Conservation (phyloP, 2,113 vertebrate genomes). For the Electrona antarctica region DNA sequence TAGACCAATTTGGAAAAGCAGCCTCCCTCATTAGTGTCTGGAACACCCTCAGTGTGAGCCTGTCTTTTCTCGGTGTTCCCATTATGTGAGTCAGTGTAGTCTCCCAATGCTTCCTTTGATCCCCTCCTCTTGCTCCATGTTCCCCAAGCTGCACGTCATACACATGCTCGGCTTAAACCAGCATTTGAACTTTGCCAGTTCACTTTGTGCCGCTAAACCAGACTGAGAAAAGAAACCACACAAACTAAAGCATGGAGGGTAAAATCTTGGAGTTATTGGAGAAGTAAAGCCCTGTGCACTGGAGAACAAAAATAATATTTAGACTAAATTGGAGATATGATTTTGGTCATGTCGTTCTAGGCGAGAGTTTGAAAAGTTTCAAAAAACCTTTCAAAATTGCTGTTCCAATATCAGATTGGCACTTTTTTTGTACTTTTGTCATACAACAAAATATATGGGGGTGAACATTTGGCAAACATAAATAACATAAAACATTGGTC, state of each 20-base stretch:
- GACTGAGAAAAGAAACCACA: conserved; percentile 11
- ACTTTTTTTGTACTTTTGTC: too few species aligned
- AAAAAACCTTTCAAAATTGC: too few species aligned
- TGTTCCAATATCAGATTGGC: too few species aligned
- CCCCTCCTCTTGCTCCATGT: conserved; percentile 9
- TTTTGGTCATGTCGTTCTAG: too few species aligned
- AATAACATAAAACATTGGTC: too few species aligned
- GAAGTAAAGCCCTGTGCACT: too few species aligned
- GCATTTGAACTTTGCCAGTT: conserved; percentile 41
- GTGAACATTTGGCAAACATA: too few species aligned
- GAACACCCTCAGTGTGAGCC: conserved; percentile 32
- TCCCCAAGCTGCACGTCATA: conserved; percentile 21
- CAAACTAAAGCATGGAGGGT: not conserved
- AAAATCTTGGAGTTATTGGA: too few species aligned
- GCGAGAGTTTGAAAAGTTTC: too few species aligned
- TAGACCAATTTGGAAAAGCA: not conserved
- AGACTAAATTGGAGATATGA: too few species aligned
- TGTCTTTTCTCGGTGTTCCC: not conserved
- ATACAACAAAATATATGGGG: too few species aligned
- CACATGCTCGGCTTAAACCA: conserved; percentile 31
- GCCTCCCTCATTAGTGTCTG: conserved; percentile 1
- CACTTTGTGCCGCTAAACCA: not conserved
- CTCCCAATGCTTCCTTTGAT: conserved; percentile 47
- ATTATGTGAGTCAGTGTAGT: conserved; percentile 31
- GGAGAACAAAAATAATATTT: too few species aligned